Percentiles rank a stretch among this genome's conserved stretches.
phyloP scores from a whole-genome alignment of 1,140 invertebrate species.

The Heliconius melpomene region DNA sequence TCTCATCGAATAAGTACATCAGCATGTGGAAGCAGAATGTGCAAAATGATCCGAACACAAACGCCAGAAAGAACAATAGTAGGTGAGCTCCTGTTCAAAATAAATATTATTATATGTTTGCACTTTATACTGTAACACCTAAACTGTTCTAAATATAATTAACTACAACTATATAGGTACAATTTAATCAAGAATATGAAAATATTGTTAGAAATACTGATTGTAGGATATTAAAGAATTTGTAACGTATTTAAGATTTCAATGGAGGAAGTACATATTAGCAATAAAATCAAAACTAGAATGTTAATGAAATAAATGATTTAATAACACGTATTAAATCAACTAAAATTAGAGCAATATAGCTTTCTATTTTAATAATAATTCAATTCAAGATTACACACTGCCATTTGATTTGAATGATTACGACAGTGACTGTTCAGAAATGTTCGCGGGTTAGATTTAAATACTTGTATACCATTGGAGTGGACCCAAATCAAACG shows the following conservation, averaged over 20 bases:
- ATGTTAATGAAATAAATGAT: background rate
- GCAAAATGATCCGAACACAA: constrained; percentile 74
- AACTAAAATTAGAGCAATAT: background rate
- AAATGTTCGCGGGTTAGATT: background rate
- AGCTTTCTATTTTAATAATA: background rate
- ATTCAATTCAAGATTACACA: background rate
- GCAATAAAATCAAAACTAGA: background rate
- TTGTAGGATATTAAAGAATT: no score
- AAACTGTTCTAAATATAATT: no score
- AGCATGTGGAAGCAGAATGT: constrained; percentile 74
- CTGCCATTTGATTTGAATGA: background rate
- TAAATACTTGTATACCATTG: background rate
- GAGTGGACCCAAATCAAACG: no score
- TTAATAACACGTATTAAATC: background rate
- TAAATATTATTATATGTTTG: no score
- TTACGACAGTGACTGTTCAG: background rate
- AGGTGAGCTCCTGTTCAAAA: constrained; percentile 53
- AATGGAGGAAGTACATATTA: background rate
- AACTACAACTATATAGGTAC: no score
- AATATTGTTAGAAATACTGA: no score
- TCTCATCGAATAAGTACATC: constrained; percentile 73
- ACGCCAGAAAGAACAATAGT: constrained; percentile 70
- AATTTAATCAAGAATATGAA: no score
- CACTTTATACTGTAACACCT: background rate
- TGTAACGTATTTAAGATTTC: no score